These are phyloP conservation scores for Rhynchotus rufescens DNA, from an alignment of 2,797 vertebrate species.

Conservation along the genomic window DNA sequence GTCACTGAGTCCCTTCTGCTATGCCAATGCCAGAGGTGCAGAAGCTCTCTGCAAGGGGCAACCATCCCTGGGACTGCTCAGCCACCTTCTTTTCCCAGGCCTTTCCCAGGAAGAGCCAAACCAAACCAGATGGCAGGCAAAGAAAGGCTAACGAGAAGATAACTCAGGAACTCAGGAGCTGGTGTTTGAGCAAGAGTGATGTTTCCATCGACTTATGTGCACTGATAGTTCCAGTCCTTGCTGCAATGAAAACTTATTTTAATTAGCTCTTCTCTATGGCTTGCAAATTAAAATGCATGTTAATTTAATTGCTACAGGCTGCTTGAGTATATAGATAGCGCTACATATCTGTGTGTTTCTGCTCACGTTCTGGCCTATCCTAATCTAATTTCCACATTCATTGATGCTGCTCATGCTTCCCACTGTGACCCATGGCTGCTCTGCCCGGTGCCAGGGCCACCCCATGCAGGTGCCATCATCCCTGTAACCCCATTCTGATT, in stretches of 20 bases:
- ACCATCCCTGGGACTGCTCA: background rate
- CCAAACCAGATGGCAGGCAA: background rate
- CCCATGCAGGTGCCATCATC: too few species aligned
- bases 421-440: too few species aligned
- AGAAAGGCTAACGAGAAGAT: background rate
- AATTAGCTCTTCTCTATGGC: background rate
- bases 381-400: background rate
- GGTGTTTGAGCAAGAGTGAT: background rate
- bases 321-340: background rate
- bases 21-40: too few species aligned
- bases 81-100: background rate
- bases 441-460: too few species aligned
- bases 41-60: too few species aligned
- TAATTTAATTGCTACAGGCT: background rate
- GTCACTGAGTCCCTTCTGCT: too few species aligned
- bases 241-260: background rate
- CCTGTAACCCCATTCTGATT: too few species aligned
- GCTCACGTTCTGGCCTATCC: background rate
- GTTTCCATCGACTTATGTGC: background rate
- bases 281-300: background rate
- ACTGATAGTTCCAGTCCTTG: background rate
- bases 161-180: background rate
- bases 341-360: background rate
- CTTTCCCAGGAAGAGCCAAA: background rate
- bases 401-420: too few species aligned